These are phyloP conservation scores for Crioceris asparagi DNA, from an alignment of 2,888 invertebrate species.

Conservation along the genomic window DNA sequence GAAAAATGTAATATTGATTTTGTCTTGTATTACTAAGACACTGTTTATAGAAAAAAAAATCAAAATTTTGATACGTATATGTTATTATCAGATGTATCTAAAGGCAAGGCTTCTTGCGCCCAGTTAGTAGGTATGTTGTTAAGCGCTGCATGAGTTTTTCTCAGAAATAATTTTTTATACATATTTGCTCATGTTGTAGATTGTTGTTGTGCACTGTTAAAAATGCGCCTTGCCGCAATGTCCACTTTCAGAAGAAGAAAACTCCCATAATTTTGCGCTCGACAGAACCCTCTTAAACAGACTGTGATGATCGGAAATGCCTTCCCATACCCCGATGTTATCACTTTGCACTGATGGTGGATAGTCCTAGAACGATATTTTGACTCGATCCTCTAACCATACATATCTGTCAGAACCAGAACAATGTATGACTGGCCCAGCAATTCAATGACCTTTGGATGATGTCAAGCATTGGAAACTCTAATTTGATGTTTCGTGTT, in stretches of 20 bases:
- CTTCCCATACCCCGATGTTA: slow-evolving; percentile 36
- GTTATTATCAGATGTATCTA: too few species aligned
- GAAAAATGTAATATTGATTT: too few species aligned
- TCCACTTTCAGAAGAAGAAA: slow-evolving; percentile 27
- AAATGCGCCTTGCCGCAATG: slow-evolving; percentile 34
- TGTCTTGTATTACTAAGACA: too few species aligned
- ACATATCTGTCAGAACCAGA: too few species aligned
- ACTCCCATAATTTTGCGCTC: slow-evolving; percentile 28
- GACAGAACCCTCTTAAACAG: slow-evolving; percentile 36
- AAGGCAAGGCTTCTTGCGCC: too few species aligned
- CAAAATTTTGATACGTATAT: too few species aligned
- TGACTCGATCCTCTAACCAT: slow-evolving; percentile 16
- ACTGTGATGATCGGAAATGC: slow-evolving; percentile 44
- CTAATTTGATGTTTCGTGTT: too few species aligned
- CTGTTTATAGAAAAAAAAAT: too few species aligned
- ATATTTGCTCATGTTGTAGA: slow-evolving; percentile 38
- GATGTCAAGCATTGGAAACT: too few species aligned
- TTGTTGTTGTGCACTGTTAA: slow-evolving; percentile 38
- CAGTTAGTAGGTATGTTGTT: slow-evolving; percentile 31
- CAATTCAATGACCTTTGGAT: too few species aligned
- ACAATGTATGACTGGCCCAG: too few species aligned
- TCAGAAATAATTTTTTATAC: slow-evolving; percentile 33
- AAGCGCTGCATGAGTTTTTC: slow-evolving; percentile 34
- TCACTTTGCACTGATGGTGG: slow-evolving; percentile 26
- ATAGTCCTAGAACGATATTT: slow-evolving; percentile 12